These are phyloP conservation scores for Dolichopus griseipennis DNA, from an alignment of 2,888 invertebrate species.

Conservation along the genomic window DNA sequence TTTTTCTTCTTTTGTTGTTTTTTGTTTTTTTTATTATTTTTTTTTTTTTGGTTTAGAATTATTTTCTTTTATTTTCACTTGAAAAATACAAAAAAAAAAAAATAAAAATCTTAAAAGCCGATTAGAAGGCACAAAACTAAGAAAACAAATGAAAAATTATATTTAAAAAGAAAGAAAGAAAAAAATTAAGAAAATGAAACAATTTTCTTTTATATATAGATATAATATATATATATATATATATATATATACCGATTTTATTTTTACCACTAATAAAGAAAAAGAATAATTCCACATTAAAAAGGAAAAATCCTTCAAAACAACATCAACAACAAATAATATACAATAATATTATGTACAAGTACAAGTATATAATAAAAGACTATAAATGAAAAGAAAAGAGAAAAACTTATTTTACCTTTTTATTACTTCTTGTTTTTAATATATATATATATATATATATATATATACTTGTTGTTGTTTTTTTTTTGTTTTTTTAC, in stretches of 20 bases:
- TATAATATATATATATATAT: too few relatives aligned
- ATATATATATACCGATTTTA: too few relatives aligned
- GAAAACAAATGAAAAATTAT: background rate
- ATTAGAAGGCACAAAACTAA: constrained; percentile 2
- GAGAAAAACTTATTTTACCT: background rate
- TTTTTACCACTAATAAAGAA: too few relatives aligned
- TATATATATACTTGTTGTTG: background rate
- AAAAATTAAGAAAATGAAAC: background rate
- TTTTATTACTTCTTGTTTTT: background rate
- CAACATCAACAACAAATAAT: background rate
- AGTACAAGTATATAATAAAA: too few relatives aligned
- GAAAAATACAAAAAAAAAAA: background rate
- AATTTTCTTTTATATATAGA: background rate
- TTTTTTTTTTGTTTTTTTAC: background rate
- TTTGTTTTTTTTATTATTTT: too few relatives aligned
- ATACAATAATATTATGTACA: too few relatives aligned
- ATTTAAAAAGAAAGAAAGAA: background rate
- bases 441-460: too few relatives aligned
- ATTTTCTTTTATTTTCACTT: background rate
- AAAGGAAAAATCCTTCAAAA: background rate
- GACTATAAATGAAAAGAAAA: background rate
- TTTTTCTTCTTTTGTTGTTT: background rate
- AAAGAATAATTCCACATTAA: background rate
- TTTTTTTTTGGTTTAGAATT: background rate
- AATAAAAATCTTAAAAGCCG: background rate